phyloP scores from a whole-genome alignment of 2,888 invertebrate genomes.

The Drosophila stalkeri region DNA sequence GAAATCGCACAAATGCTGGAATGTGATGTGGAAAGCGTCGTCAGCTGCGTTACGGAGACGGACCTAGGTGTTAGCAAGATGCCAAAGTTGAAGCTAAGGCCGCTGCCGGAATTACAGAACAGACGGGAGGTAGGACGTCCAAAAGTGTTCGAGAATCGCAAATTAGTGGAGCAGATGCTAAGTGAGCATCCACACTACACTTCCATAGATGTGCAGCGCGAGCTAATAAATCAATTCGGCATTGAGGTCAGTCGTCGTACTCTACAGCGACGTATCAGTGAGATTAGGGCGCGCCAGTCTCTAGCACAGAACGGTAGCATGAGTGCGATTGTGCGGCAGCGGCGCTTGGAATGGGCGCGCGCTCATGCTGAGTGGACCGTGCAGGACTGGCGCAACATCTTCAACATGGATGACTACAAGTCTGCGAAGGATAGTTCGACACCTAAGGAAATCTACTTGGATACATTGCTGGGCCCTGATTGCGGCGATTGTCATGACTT shows the following conservation, averaged over 20 bases:
- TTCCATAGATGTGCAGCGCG: constrained; percentile 64
- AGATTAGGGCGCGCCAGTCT: constrained; percentile 44
- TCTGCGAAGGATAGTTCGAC: background rate
- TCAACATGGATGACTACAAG: constrained; percentile 72
- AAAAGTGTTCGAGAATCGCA: constrained; percentile 61
- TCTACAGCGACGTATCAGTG: constrained; percentile 65
- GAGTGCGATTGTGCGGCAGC: constrained; percentile 11
- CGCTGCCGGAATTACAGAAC: constrained; percentile 1
- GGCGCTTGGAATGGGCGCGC: constrained; percentile 57
- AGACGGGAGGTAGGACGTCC: constrained; percentile 62
- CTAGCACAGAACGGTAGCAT: constrained; percentile 17
- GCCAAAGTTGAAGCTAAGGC: background rate
- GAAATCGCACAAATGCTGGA: constrained; percentile 67
- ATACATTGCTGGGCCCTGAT: constrained; percentile 63
- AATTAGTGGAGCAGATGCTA: constrained; percentile 56
- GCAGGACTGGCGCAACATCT: constrained; percentile 66
- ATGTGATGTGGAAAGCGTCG: constrained; percentile 55
- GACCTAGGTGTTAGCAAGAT: background rate
- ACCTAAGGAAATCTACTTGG: constrained; percentile 65
- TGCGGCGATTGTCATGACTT: constrained; percentile 51
- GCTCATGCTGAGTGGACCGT: constrained; percentile 63
- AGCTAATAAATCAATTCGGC: constrained; percentile 46
- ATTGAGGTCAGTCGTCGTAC: constrained; percentile 69
- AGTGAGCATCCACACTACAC: constrained; percentile 53
- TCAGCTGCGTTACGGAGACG: constrained; percentile 36